Percentiles rank a stretch among this genome's conserved stretches.
These are phyloP conservation scores for Esperia sulphurella DNA, from an alignment of 2,888 invertebrate genomes.

Conservation along the genomic window DNA sequence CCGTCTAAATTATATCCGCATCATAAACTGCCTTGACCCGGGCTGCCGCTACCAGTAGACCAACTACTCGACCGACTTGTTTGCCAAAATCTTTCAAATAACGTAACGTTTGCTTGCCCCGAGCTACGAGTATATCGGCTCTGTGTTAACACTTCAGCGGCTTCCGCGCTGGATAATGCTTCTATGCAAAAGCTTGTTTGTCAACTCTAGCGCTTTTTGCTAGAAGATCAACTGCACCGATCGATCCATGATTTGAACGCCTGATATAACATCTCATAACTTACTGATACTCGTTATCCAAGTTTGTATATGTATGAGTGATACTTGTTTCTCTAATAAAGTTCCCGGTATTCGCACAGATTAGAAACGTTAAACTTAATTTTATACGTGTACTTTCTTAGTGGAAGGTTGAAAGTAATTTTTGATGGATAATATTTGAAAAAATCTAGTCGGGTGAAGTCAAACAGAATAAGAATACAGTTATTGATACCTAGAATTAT, in stretches of 20 bases:
- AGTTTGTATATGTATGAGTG: background rate
- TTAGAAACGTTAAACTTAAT: background rate
- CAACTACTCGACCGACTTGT: slow-evolving; percentile 5
- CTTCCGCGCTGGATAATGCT: background rate
- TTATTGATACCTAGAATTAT: no score
- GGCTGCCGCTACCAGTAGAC: slow-evolving; percentile 3
- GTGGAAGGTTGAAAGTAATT: no score
- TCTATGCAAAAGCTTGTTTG: background rate
- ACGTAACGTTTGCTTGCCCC: background rate
- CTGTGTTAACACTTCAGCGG: background rate
- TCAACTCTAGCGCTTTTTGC: background rate
- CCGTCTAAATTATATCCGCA: slow-evolving; percentile 5
- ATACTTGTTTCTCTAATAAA: background rate
- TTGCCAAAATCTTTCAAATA: background rate
- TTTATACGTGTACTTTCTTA: no score
- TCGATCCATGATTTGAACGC: background rate
- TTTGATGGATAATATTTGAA: no score
- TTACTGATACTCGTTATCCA: background rate
- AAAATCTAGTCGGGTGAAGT: no score
- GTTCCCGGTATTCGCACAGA: background rate
- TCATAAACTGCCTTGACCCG: slow-evolving; percentile 7
- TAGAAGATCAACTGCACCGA: background rate
- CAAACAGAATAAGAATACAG: no score
- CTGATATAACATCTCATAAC: background rate
- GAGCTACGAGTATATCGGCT: background rate